These are phyloP conservation scores for Microctonus aethiopoides DNA, from an alignment of 2,888 invertebrate species.

Conservation along the genomic window DNA sequence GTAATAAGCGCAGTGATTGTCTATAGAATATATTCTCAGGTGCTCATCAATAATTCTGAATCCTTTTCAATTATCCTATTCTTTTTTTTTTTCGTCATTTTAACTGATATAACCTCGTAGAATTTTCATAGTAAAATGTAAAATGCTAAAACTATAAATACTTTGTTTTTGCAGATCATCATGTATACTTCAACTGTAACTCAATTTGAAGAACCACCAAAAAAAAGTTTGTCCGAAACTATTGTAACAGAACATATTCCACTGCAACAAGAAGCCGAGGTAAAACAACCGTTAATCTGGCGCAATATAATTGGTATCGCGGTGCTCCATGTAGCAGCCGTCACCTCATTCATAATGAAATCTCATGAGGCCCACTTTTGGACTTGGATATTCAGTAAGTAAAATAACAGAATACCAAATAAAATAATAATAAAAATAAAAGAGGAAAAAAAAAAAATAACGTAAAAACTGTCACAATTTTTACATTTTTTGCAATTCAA, in stretches of 20 bases:
- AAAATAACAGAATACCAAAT: too few relatives aligned
- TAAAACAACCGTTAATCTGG: constrained; percentile 72
- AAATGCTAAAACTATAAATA: too few relatives aligned
- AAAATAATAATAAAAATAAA: background rate
- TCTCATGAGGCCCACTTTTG: constrained; percentile 62
- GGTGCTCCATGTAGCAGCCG: constrained; percentile 68
- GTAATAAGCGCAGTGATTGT: background rate
- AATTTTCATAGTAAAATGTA: too few relatives aligned
- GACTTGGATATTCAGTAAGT: constrained; percentile 74
- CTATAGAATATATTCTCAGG: background rate
- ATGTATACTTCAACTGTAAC: constrained; percentile 51
- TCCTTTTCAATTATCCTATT: background rate
- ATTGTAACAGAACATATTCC: constrained; percentile 37
- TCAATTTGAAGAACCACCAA: constrained; percentile 45
- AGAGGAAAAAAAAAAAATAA: background rate
- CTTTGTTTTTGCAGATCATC: background rate
- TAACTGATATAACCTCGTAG: too few relatives aligned
- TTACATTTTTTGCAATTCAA: background rate
- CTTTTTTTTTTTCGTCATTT: background rate
- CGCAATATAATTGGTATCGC: constrained; percentile 71
- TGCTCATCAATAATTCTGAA: background rate
- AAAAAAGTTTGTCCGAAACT: constrained; percentile 37
- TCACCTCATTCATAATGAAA: constrained; percentile 64
- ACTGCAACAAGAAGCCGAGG: constrained; percentile 38
- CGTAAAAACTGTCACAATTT: background rate